Conservation (phyloP, 2,113 vertebrate genomes). For the Harpagus bidentatus region DNA sequence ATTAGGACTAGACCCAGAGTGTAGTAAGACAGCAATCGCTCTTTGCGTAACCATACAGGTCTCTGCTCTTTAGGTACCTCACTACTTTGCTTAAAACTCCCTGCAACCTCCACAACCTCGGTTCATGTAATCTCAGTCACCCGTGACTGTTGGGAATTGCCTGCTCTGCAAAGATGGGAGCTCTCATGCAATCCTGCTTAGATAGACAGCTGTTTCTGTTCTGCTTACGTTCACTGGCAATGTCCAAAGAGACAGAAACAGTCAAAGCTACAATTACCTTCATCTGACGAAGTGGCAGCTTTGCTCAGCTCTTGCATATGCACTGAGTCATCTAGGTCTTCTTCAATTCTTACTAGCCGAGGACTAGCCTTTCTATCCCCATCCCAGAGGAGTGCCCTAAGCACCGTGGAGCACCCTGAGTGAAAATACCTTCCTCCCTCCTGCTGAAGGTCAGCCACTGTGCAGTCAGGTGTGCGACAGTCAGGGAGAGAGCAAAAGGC, state of each 20-base stretch:
- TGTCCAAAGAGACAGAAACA: background rate
- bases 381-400: background rate
- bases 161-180: background rate
- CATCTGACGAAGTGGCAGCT: background rate
- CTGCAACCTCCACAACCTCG: background rate
- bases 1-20: background rate
- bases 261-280: background rate
- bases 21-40: background rate
- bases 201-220: background rate
- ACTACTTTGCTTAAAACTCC: background rate
- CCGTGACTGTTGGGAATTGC: background rate
- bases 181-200: background rate
- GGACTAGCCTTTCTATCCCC: background rate
- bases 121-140: background rate
- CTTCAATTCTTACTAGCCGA: accelerated
- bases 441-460: background rate
- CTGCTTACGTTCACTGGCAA: background rate
- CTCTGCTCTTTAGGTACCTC: background rate
- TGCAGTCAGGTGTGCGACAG: background rate
- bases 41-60: background rate
- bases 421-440: background rate
- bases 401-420: background rate
- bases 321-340: accelerated
- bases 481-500: background rate
- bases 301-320: background rate